phyloP scores from a whole-genome alignment of 2,113 vertebrate species.

The Myiozetetes cayanensis region DNA sequence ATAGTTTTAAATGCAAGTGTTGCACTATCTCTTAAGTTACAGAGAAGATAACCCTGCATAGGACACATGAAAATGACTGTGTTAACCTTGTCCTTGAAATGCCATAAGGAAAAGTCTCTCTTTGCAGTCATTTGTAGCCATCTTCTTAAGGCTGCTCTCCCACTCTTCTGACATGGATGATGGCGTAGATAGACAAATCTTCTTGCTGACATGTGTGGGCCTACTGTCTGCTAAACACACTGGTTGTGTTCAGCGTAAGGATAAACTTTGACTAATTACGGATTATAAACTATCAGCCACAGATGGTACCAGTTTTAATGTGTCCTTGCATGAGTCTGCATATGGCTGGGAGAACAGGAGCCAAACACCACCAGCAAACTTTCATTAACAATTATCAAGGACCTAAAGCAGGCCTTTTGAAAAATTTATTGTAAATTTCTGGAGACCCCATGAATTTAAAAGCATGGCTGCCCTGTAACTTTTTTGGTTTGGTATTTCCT shows the following conservation, averaged over 20 bases:
- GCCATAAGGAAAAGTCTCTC: not conserved
- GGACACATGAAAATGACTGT: not conserved
- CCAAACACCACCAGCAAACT: slow-evolving; percentile 19
- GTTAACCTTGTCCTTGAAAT: not conserved
- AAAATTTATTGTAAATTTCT: not conserved
- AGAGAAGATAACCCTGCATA: not conserved
- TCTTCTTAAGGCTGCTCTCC: not conserved
- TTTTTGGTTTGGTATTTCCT: not conserved
- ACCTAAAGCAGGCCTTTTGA: not conserved
- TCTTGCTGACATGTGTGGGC: slow-evolving; percentile 53
- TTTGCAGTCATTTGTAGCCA: not conserved
- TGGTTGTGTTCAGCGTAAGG: slow-evolving; percentile 55
- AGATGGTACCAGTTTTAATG: slow-evolving; percentile 49
- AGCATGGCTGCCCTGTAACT: not conserved
- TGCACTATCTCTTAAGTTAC: not conserved
- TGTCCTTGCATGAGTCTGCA: slow-evolving; percentile 27
- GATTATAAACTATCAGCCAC: slow-evolving; percentile 56
- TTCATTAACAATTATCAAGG: not conserved
- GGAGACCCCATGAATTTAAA: not conserved
- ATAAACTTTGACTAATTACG: slow-evolving; percentile 71
- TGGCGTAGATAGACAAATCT: slow-evolving; percentile 32
- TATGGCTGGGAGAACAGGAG: slow-evolving; percentile 20
- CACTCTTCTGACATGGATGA: slow-evolving; percentile 19
- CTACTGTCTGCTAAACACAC: slow-evolving; percentile 60
- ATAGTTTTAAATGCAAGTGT: not conserved